Percentiles rank a stretch among this genome's conserved stretches.
Conservation (phyloP, 2,888 invertebrate species). For the Tachina grossa region DNA sequence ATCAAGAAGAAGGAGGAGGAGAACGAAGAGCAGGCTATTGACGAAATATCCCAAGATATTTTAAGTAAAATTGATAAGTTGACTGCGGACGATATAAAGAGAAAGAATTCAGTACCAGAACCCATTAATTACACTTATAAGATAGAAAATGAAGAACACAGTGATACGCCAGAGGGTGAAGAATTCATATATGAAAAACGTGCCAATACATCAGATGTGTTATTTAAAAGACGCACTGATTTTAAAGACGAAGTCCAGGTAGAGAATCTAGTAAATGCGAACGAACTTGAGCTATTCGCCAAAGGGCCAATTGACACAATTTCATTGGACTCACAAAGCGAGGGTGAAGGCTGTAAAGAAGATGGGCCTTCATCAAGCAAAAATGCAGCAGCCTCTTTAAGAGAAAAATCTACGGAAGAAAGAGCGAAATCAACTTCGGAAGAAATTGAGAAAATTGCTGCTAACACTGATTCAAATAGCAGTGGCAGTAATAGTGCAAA, state of each 20-base stretch:
- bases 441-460: not conserved
- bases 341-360: slow-evolving; percentile 17
- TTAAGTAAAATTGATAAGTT: slow-evolving; percentile 59
- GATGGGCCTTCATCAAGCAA: slow-evolving; percentile 24
- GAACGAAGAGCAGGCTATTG: slow-evolving; percentile 1
- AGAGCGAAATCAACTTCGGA: not conserved
- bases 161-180: not conserved
- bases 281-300: not conserved
- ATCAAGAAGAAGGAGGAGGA: not conserved
- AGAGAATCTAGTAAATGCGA: not conserved
- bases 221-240: slow-evolving; percentile 62
- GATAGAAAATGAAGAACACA: not conserved
- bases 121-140: slow-evolving; percentile 46
- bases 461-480: not conserved
- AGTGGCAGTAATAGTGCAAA: slow-evolving; percentile 3
- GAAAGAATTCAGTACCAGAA: not conserved
- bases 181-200: not conserved
- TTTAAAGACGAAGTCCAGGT: slow-evolving; percentile 38
- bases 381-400: not conserved
- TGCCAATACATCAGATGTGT: not conserved
- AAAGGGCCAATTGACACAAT: slow-evolving; percentile 27
- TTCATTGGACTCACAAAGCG: slow-evolving; percentile 52
- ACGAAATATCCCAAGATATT: slow-evolving; percentile 37
- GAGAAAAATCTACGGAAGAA: not conserved
- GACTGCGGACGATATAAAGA: slow-evolving; percentile 34